Evolutionary conservation across 2,888 invertebrate species (phyloP), one percentile per base, ranked within the genome.

Genomic region (Zele albiditarsus): DNA sequence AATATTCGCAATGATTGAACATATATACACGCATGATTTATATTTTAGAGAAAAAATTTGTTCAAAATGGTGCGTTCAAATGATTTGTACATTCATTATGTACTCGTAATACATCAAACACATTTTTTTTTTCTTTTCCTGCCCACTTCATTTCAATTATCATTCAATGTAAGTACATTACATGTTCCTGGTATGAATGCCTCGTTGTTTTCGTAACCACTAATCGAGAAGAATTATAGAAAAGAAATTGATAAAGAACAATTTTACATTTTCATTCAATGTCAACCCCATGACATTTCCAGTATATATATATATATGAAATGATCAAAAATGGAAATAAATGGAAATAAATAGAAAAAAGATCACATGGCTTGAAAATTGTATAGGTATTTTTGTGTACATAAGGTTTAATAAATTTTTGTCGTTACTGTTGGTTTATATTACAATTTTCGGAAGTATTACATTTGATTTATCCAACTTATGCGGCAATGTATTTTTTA

Each of bases 101-200:
- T 76, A 77, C 72, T 58, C 68, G 65, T 60, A 38, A 76, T 77
- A 71, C 74, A 76, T 77, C 71, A 77, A 57, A 78, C 77, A 78
- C 77, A 65, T 74, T 65, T 46, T 25, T 65, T 65, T 28, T 70
- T 38, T 49, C 3, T 57, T 57, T 25, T 27, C 2, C 8, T 31
- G 1, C 4, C 31, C 31, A 31, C 4, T 31, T 31, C 2, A 31
- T 31, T 31, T 8, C 31, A 8, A 31, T 31, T 31, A 6, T 31
- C 0, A 53, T 6, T 53, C 57, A 74, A 74, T 38, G 46, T 71
- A 72, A 20, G 57, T 79, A 79, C 63, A 76, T 80, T 66, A 73
- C 69, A 74, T 73, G 20, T 38, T 69, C 71, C 73, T 78, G 77
- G 63, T 57, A 71, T 75, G 71, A 58, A 76, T 69, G 75, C 75